Evolutionary conservation across 2,888 invertebrate genomes (phyloP).

Genomic region (Yponomeuta plumbellus): DNA sequence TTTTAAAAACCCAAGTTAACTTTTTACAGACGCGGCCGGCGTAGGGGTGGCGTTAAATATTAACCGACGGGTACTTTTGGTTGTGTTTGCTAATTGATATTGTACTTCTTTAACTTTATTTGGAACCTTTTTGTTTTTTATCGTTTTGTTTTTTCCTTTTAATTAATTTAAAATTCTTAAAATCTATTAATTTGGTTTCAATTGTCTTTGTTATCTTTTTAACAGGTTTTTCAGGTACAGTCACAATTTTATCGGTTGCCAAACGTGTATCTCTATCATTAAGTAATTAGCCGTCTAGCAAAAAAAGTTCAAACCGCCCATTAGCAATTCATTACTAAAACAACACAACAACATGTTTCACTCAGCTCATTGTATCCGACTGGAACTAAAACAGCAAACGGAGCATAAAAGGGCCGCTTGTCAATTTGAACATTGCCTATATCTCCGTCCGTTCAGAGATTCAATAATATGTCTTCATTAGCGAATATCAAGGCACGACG

Average conservation of each 20-base stretch:
- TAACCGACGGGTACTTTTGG: conserved; percentile 42
- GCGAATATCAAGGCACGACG: conserved; percentile 66
- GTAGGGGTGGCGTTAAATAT: conserved; percentile 62
- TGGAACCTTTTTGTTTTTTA: not conserved
- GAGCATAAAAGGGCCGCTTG: conserved; percentile 59
- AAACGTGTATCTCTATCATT: not conserved
- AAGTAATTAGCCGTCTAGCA: not conserved
- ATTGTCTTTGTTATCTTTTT: too few species aligned
- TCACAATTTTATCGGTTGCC: not conserved
- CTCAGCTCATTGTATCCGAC: conserved; percentile 11
- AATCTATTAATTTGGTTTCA: too few species aligned
- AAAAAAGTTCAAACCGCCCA: not conserved
- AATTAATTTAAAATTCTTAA: not conserved
- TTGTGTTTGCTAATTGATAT: conserved; percentile 59
- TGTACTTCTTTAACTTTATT: conserved; percentile 37
- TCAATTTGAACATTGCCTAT: conserved; percentile 72
- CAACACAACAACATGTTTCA: conserved; percentile 14
- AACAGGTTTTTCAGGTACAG: too few species aligned
- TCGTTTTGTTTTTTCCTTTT: not conserved
- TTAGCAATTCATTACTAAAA: conserved; percentile 8
- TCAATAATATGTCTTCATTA: conserved; percentile 75
- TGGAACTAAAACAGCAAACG: conserved; percentile 35
- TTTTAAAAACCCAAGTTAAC: conserved; percentile 75
- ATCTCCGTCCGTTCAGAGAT: conserved; percentile 63
- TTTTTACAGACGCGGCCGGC: conserved; percentile 41